Base-by-base conservation (phyloP, 2,888 invertebrate species). In the Drosophila diplacantha region DNA sequence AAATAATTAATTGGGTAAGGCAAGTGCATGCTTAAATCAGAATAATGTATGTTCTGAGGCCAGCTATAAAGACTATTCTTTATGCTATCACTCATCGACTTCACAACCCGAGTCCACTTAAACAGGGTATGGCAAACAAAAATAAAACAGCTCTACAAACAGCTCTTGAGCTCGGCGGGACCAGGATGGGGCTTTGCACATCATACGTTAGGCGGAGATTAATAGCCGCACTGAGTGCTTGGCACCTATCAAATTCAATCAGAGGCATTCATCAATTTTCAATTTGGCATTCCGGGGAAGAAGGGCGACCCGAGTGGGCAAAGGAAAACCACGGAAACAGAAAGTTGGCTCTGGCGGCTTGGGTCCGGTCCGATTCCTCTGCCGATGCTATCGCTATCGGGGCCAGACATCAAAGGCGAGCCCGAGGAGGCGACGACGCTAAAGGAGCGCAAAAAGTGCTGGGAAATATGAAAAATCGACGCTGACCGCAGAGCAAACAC, bases 211-310 rank as follows among this genome's bases (percentile, higher is more conserved):
- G 78, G 66, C 65, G 71, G 79, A 83, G 80, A 80, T 80, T 80
- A 80, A 80, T 80, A 84, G 80, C 74, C 73, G 76, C 79, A 78
- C 76, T 83, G 78, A 78, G 78, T 78, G 78, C 82, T 78, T 78
- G 78, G 72, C 80, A 84, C 84, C 80, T 82, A 80, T 80, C 80
- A 80, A 80, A 80, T 80, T 82, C 80, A 80, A 80, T 80, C 84
- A 80, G 77, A 71, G 83, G 77, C 84, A 80, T 80, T 80, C 84
- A 80, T 80, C 84, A 80, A 84, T 80, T 80, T 80, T 84, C 84
- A 84, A 80, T 84, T 80, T 80, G 83, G 83, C 82, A 83, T 72
- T 83, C 60, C 29, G 43, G 37, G 63, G 61, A 57, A 49, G 51
- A 49, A 63, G 44, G 39, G 39, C 51, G 9, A 3, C 14, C 43